A percentile compares a stretch with the other conserved stretches of the same genome.
These are phyloP conservation scores for Morpho helenor DNA, from an alignment of 2,888 invertebrate species.

Conservation along the genomic window DNA sequence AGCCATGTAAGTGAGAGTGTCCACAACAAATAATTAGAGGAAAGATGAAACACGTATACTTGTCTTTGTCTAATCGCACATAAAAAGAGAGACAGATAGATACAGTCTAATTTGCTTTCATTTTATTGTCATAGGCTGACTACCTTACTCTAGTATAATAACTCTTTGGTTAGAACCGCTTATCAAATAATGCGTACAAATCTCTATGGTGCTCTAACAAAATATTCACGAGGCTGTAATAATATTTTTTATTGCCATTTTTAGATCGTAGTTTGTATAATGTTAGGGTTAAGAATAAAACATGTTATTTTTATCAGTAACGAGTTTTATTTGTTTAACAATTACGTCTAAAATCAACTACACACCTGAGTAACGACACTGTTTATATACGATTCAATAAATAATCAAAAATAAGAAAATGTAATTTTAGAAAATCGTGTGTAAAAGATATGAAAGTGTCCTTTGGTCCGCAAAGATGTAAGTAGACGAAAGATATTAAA, in stretches of 20 bases:
- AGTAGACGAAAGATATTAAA: slow-evolving; percentile 11
- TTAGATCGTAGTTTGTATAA: neutral
- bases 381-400: slow-evolving; percentile 14
- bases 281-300: slow-evolving; percentile 13
- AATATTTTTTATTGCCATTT: slow-evolving; percentile 1
- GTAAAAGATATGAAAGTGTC: slow-evolving; percentile 13
- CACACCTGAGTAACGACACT: slow-evolving; percentile 13
- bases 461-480: slow-evolving; percentile 34
- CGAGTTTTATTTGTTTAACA: slow-evolving; percentile 59
- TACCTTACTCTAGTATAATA: too few species aligned
- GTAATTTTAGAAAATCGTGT: slow-evolving; percentile 34
- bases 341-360: slow-evolving; percentile 55
- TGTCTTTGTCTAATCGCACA: too few species aligned
- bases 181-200: too few species aligned
- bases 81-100: too few species aligned
- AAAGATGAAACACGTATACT: too few species aligned
- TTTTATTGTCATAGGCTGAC: too few species aligned
- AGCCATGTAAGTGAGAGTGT: too few species aligned
- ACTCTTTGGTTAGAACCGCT: too few species aligned
- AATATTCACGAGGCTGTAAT: neutral
- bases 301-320: slow-evolving; percentile 23
- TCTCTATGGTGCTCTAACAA: neutral
- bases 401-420: slow-evolving; percentile 17
- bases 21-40: too few species aligned
- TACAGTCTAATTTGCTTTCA: too few species aligned